Conservation (phyloP, 2,888 invertebrate genomes). For the Melanargia galathea region DNA sequence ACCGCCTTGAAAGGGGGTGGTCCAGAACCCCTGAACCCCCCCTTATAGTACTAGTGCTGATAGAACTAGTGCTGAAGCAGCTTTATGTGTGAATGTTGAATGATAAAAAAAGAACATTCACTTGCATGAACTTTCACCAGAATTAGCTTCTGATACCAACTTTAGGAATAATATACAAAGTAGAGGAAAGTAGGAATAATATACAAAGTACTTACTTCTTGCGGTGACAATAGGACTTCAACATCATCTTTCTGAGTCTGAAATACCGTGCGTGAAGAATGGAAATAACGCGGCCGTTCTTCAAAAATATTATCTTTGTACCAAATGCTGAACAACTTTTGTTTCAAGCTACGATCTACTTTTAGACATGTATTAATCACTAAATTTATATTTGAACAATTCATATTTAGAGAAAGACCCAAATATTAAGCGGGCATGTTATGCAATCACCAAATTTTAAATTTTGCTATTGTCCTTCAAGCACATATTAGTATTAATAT, state of each 20-base stretch:
- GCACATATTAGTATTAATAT: not conserved
- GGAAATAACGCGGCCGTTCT: constrained; percentile 49
- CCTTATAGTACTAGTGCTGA: no score
- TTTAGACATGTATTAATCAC: constrained; percentile 58
- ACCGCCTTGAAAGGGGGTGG: no score
- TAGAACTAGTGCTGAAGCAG: no score
- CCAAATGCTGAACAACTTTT: constrained; percentile 52
- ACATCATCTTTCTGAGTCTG: constrained; percentile 60
- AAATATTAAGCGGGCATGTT: constrained; percentile 53
- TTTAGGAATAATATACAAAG: no score
- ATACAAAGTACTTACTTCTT: constrained; percentile 61
- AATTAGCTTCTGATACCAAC: no score
- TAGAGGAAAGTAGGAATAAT: not conserved
- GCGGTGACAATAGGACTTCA: constrained; percentile 64
- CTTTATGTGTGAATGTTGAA: no score
- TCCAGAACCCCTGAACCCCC: no score
- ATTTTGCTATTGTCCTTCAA: not conserved
- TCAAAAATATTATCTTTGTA: constrained; percentile 45
- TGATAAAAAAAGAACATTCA: no score
- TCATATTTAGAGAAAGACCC: constrained; percentile 57
- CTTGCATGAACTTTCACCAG: no score
- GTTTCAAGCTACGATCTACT: constrained; percentile 54
- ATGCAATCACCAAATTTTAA: constrained; percentile 54
- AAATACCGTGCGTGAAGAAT: constrained; percentile 47
- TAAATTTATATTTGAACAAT: constrained; percentile 58